Conservation (phyloP, 2,797 vertebrate genomes). For the Graptemys geographica region DNA sequence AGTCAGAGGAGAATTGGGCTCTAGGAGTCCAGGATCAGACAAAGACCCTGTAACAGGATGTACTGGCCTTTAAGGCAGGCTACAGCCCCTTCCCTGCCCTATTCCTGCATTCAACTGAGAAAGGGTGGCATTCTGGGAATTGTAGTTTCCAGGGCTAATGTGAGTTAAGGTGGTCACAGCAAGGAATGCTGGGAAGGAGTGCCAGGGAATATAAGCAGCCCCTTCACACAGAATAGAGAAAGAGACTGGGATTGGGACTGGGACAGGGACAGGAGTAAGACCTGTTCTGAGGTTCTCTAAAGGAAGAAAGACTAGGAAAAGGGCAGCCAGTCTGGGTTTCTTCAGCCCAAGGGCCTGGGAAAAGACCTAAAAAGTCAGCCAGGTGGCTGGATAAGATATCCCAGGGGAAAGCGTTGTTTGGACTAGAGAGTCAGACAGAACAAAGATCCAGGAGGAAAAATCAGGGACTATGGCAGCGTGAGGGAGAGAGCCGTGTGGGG, state of each 20-base stretch:
- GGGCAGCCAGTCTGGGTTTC: too few relatives aligned
- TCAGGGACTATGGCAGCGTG: neutral
- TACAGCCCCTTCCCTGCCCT: neutral
- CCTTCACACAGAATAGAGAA: neutral
- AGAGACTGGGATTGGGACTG: too few relatives aligned
- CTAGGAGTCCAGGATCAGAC: neutral
- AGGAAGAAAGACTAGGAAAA: too few relatives aligned
- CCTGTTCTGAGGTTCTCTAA: neutral
- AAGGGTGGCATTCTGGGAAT: neutral
- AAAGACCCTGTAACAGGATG: neutral
- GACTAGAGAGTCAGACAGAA: neutral
- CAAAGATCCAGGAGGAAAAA: neutral
- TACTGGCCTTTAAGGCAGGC: neutral
- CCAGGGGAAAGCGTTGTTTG: neutral
- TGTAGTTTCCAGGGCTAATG: neutral
- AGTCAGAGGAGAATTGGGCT: neutral
- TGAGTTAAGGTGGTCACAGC: neutral
- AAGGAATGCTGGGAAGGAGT: neutral
- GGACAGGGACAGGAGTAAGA: neutral
- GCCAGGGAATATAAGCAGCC: neutral
- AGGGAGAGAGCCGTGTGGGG: fast-evolving
- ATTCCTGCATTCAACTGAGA: neutral
- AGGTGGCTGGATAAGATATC: neutral
- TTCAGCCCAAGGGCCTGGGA: too few relatives aligned
- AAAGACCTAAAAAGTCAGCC: neutral